Evolutionary conservation across 2,888 invertebrate genomes (phyloP), one percentile per base, ranked within the genome.

Genomic region (Gryllus longicercus): DNA sequence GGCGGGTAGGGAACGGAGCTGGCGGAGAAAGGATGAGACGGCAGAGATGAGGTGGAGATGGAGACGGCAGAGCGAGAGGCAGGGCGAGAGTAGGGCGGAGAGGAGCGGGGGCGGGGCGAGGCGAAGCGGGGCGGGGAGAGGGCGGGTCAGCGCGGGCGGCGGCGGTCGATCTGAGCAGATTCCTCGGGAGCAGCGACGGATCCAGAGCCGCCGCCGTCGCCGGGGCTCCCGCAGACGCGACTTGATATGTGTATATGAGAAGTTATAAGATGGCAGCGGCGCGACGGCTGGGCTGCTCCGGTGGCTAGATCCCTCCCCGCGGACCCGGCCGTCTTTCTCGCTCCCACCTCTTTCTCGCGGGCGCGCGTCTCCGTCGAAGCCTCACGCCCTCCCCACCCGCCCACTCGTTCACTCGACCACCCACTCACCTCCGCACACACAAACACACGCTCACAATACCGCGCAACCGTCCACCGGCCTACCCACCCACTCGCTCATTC

Each of bases 241-340:
- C 80, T 79, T 82, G 82, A 81, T 82, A 78, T 82, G 81, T 80
- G 81, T 80, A 79, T 81, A 82, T 82, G 82, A 82, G 82, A 81
- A 82, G 82, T 82, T 82, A 82, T 81, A 82, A 82, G 82, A 77
- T 49, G 63, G 63, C 63, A 63, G 14, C 63, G n/a, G 63, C 63
- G 16, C 63, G 63, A 63, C 63, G 63, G 63, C 63, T 63, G 63
- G 38, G 79, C 76, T 79, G 79, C 49, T 63, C 51, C 74, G 79
- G 77, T 63, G 76, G 49, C 50, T 50, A 76, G 79, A 79, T 76
- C 51, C 79, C 76, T 76, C 74, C 74, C 79, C n/a, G 78, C 51
- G 51, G 23, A 51, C 78, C 78, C 12, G 38, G 14, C 63, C n/a
- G 14, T 63, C 63, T 63, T 63, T 63, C 63, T 63, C n/a, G 2